Base-by-base conservation (phyloP, 2,888 invertebrate species). In the Drosophila anomelani region DNA sequence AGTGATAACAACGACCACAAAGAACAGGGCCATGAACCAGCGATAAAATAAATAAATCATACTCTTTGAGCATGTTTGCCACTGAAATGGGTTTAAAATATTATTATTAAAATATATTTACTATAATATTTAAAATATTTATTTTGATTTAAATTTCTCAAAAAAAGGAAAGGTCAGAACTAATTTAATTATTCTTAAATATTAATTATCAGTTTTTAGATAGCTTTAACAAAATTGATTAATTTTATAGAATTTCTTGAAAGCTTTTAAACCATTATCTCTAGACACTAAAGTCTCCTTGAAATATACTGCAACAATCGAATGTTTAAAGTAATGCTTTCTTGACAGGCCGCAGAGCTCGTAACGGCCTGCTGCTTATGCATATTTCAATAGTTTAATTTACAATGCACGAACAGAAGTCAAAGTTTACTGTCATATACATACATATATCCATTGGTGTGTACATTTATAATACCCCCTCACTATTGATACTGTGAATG, bases 1-100 rank as follows among this genome's bases (percentile, higher is more conserved):
- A 38, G 87, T 84, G 38, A 91, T 83, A 17, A 92, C 92, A 29
- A 91, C 89, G 41, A 69, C 90, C 62, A 89, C 75, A 46, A 92
- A 93, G 75, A 93, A 92, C 75, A 91, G 69, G 53, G 91, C 92
- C 80, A 92, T 85, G 43, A 91, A 75, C 91, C 91, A 92, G 69
- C 93, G 91, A 75, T 92, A 93, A 44, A 91, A 78, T 38, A 93
- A 83, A 85, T 92, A 93, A 17, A 79, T 66, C 60, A 82, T 74
- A 78, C 91, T 92, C 78, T 92, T 92, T 38, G 92, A 89, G 68
- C 91, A 82, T 43, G 85, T 88, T 82, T 93, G 93, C 93, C 93
- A 93, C 93, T 93, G 34, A 3, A 17, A 55, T 1, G n/a, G 9
- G 12, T 34, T 29, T 12, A 4, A 29, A 15, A 49, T 29, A 29